Evolutionary conservation across 2,888 invertebrate genomes (phyloP), one percentile per base, ranked within the genome.

Genomic region (Andrena trimmerana): DNA sequence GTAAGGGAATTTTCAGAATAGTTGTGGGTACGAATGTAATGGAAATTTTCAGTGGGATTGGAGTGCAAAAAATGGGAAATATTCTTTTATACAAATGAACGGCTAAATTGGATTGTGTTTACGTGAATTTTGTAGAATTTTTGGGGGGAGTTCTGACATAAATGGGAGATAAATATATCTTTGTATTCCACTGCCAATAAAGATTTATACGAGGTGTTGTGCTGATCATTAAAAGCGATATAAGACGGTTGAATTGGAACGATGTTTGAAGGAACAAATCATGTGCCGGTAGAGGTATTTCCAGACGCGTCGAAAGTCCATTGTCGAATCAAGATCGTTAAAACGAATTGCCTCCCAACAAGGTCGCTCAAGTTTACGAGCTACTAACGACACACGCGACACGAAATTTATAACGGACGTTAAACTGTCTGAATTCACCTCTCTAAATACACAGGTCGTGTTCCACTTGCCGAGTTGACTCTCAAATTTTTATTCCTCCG

Each of bases 281-380:
- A 42, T 42, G 57, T 36, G 65, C 24, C 24, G 7, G 67, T 24
- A 33, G n/a, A 63, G 42, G 29, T 48, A 16, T 71, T 77, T 71
- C n/a, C 20, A 5, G 10, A 54, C n/a, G 52, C 5, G n/a, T 8
- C 1, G n/a, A 42, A 67, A 54, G 52, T 42, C 31, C 16, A 50
- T 10, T 42, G 63, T 48, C 31, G 42, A 54, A 42, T 27, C 13
- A 10, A 6, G 1, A 29, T 60, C 27, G 72, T 50, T 50, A 63
- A 50, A 50, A 50, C 24, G 24, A 60, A 63, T 4, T 27, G 57
- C 16, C 2, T 77, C 50, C 66, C 13, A 60, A 66, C 77, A 78
- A 69, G 57, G 33, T 63, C 48, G 42, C 10, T 2, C n/a, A 63
- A 27, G 24, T 75, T 78, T 75, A 78, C 78, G 62, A 54, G 48